Conservation (phyloP, 2,797 vertebrate genomes). For the Molossus molossus region DNA sequence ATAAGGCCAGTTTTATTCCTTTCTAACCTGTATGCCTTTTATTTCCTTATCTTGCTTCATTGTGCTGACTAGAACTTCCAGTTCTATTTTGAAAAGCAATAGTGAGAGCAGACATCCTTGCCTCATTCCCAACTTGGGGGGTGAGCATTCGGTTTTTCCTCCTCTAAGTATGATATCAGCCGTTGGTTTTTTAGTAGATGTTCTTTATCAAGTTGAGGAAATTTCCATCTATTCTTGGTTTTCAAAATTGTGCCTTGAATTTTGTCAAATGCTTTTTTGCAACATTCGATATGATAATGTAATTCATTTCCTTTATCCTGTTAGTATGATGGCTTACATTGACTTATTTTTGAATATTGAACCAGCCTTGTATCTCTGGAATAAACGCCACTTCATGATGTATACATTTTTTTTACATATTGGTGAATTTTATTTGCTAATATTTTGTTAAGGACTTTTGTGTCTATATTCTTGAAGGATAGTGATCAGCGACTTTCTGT, state of each 20-base stretch:
- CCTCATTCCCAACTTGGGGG: neutral
- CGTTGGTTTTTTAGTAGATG: neutral
- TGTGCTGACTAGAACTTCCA: neutral
- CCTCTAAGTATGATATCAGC: neutral
- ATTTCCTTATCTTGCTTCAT: neutral
- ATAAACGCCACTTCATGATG: neutral
- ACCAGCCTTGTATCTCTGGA: neutral
- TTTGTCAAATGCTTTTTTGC: neutral
- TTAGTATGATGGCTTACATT: neutral
- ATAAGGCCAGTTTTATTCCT: neutral
- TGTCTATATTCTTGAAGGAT: neutral
- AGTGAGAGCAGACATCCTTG: neutral
- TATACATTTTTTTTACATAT: neutral
- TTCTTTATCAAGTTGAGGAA: neutral
- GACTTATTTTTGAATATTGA: neutral
- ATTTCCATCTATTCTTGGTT: neutral
- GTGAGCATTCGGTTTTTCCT: neutral
- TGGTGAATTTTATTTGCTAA: neutral
- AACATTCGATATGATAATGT: neutral
- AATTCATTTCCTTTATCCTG: neutral
- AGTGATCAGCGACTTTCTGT: neutral
- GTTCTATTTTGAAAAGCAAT: neutral
- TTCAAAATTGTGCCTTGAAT: neutral
- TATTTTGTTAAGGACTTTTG: conserved; percentile 28
- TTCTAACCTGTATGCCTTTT: neutral